Base-by-base conservation (phyloP, 2,888 invertebrate genomes). In the Limnephilus rhombicus region DNA sequence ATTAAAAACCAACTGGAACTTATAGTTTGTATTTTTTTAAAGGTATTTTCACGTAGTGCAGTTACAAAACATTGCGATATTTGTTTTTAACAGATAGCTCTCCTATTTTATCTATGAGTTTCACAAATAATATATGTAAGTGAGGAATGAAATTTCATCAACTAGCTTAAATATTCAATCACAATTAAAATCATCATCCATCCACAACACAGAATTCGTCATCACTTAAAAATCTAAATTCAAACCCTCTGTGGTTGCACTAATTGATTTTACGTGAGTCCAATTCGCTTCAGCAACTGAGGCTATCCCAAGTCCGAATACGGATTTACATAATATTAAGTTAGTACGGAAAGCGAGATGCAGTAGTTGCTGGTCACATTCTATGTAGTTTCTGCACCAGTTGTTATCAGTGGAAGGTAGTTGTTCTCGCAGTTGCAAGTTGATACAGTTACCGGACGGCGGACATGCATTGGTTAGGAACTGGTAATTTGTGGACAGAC, bases 401-500 rank as follows among this genome's bases (percentile, higher is more conserved):
- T 83, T 34, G 83, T 37, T 83, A 83, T 86, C 86, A 31, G 53
- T 45, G n/a, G 37, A 31, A 53, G 29, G 86, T 86, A 41, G 86
- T 86, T 41, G 29, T 45, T 15, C 45, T 15, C 49, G 45, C 12
- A 86, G 86, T 53, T 45, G 86, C 29, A 53, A 86, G 49, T 86
- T 53, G 86, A 86, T 53, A 86, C 49, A 86, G 45, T 86, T 86
- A 49, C 86, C 29, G 15, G 49, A 49, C n/a, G 15, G 86, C 24
- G 82, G 34, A 31, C 31, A 34, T 82, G 83, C 24, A 83, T 83
- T 34, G 29, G n/a, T 29, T n/a, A 29, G 45, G 86, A 31, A 86
- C 49, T 45, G 86, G 86, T 49, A 86, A 86, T 86, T 86, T n/a
- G 86, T 45, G 86, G 86, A 37, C 24, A 68, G 68, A n/a, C 68